Base-by-base conservation (phyloP, 2,888 invertebrate genomes). In the Pherbina coryleti region DNA sequence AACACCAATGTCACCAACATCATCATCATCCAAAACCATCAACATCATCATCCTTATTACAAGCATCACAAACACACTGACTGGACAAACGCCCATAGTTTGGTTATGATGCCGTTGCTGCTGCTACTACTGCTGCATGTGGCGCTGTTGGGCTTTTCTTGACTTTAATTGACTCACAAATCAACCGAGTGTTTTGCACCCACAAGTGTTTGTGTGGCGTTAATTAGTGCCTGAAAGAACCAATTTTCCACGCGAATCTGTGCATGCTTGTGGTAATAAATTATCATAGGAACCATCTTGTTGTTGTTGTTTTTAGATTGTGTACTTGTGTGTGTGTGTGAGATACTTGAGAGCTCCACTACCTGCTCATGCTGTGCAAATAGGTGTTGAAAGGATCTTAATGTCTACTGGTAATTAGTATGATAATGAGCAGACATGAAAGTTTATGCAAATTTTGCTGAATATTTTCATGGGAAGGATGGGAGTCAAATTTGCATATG, bases 91-190 rank as follows among this genome's bases (percentile, higher is more conserved):
- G 69, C 44, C 69, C 69, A 69, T 49, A 69, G 19, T 69, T 69
- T 9, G 37, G 37, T 66, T 49, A 76, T 69, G 75, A 31, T 60
- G 53, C 22, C 75, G 49, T 11, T 69, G 34, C 11, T 53, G 28
- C 69, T 62, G 28, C 49, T 28, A 31, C n/a, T 55, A 2, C 57
- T 57, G 49, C 44, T 72, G 78, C 62, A 67, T 31, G 70, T 55
- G 44, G 44, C 34, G 67, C 79, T 84, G 86, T 81, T 84, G 55
- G 55, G 86, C 82, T 82, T 84, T 84, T 44, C 73, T 73, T 86
- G 87, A 86, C 86, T 88, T 88, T 87, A 87, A 88, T 87, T 86
- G 88, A 87, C 87, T 87, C 88, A 87, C 87, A 88, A 88, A 87
- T 87, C 88, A 87, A 86, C 84, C 82, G 85, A 86, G 85, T 86